Percentiles rank a stretch among this genome's conserved stretches.
phyloP scores from a whole-genome alignment of 2,797 vertebrate species.

The Enteromius treurensis region DNA sequence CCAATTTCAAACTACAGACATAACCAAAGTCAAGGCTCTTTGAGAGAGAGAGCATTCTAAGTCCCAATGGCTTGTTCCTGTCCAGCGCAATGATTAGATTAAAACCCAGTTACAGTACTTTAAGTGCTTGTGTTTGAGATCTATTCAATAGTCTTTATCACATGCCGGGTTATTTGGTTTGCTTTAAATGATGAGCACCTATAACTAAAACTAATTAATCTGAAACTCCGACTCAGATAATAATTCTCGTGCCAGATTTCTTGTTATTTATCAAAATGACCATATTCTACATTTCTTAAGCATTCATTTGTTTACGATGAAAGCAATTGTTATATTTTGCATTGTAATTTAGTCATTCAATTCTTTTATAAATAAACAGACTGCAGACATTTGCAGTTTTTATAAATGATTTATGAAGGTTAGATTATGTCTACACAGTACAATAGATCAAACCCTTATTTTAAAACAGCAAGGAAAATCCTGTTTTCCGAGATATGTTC shows the following conservation, averaged over 20 bases:
- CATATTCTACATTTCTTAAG: not conserved
- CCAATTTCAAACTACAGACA: slow-evolving; percentile 25
- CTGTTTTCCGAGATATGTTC: slow-evolving; percentile 14
- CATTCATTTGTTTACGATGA: not conserved
- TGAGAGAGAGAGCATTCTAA: slow-evolving; percentile 9
- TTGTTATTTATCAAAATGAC: not conserved
- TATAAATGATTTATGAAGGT: slow-evolving; percentile 4
- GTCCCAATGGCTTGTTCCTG: not conserved
- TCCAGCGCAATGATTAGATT: not conserved
- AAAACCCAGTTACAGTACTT: not conserved
- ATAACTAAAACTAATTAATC: not conserved
- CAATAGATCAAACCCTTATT: not conserved
- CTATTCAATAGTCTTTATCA: not conserved
- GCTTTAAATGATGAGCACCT: not conserved
- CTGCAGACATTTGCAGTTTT: not conserved
- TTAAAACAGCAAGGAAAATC: slow-evolving; percentile 9
- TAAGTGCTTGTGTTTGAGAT: not conserved
- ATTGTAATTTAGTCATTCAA: not conserved
- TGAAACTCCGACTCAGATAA: not conserved
- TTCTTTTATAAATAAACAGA: not conserved
- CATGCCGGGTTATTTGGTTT: not conserved
- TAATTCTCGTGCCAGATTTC: not conserved
- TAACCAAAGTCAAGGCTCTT: not conserved
- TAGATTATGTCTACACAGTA: not conserved
- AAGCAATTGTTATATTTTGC: not conserved